Base-by-base conservation (phyloP, 2,888 invertebrate species). In the Ceraclea dissimilis region DNA sequence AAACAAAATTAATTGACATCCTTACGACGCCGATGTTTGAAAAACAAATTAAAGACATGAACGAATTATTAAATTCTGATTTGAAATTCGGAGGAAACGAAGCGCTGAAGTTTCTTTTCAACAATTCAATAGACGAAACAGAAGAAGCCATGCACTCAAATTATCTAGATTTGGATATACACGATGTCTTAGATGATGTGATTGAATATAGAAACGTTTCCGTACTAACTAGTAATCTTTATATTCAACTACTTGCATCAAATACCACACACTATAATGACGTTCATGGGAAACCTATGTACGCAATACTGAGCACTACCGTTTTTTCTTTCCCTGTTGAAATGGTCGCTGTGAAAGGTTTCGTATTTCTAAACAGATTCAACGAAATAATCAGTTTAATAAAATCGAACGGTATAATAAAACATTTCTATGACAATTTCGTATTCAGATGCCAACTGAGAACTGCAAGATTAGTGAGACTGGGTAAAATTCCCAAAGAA, bases 321-420 rank as follows among this genome's bases (percentile, higher is more conserved):
- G 64, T 69, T 1, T 66, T 67, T 2, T 66, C 65, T 13, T 68
- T 66, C 62, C 68, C 69, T 1, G 58, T 70, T 4, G 68, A 67
- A 62, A 67, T 71, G 62, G 56, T 68, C n/a, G 64, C 68, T 63
- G 62, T 64, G 5, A 69, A 69, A 61, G 70, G 70, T 2, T 69
- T 69, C 62, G 69, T 67, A 21, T 62, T 69, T 11, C 64, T 62
- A 17, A 54, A 63, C 2, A 51, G 60, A 48, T 65, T 71, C 51
- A 63, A 68, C 52, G 46, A 54, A 4, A 57, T 68, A 33, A 63
- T 71, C 5, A 58, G 63, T 22, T 57, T 66, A 43, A 64, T 69
- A 4, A 63, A 64, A n/a, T 64, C 65, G 2, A 65, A 65, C n/a
- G 71, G 68, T n/a, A 56, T 68, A 10, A 59, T 67, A 2, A 21